Evolutionary conservation across 2,113 vertebrate species (phyloP).

Genomic region (Hydrolagus affinis): DNA sequence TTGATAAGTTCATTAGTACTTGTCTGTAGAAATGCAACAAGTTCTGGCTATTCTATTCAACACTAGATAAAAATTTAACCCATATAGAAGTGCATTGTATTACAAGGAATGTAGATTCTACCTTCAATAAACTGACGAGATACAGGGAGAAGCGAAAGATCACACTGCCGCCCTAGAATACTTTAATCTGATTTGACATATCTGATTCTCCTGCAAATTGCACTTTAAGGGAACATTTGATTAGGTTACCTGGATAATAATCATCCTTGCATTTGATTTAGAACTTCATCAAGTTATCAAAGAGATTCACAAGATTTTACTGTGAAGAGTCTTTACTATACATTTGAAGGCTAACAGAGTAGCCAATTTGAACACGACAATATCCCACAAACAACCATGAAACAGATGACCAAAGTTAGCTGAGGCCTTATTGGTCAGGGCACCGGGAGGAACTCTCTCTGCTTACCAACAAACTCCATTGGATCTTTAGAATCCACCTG

Average conservation of each 20-base stretch:
- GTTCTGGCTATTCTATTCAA: not conserved
- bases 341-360: too few species aligned
- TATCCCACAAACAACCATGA: too few species aligned
- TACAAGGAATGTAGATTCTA: not conserved
- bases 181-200: not conserved
- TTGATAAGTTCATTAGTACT: not conserved
- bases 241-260: not conserved
- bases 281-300: too few species aligned
- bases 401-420: too few species aligned
- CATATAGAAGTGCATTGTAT: not conserved
- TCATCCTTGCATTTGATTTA: too few species aligned
- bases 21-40: not conserved
- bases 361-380: too few species aligned
- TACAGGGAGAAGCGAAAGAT: not conserved
- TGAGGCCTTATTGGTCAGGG: too few species aligned
- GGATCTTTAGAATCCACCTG: too few species aligned
- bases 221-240: not conserved
- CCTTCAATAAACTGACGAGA: not conserved
- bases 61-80: not conserved
- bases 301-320: too few species aligned
- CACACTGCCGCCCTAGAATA: not conserved
- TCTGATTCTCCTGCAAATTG: not conserved
- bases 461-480: too few species aligned
- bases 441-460: too few species aligned
- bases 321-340: too few species aligned